Evolutionary conservation across 2,888 invertebrate species (phyloP).

Genomic region (Drosophila glabriapex): DNA sequence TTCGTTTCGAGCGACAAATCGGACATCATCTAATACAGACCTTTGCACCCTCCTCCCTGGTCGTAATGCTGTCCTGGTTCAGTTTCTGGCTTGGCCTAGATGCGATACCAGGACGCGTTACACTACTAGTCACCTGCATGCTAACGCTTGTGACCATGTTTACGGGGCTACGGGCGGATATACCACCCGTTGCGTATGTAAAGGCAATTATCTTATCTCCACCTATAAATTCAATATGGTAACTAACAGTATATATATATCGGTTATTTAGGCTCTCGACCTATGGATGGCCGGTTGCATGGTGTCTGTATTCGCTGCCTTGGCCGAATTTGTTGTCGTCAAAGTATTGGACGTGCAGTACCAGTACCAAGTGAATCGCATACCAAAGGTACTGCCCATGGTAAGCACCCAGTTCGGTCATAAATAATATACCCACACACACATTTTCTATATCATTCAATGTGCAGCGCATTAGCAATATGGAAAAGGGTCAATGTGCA

Average conservation of each 20-base stretch:
- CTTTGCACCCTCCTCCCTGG: constrained; percentile 93
- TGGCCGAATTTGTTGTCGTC: constrained; percentile 93
- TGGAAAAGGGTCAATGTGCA: constrained; percentile 89
- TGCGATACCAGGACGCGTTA: constrained; percentile 93
- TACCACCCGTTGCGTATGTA: constrained; percentile 94
- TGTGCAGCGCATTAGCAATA: constrained; percentile 87
- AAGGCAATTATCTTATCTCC: constrained; percentile 87
- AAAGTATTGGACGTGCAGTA: constrained; percentile 92
- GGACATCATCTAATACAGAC: constrained; percentile 94
- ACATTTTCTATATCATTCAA: constrained; percentile 47
- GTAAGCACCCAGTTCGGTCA: constrained; percentile 69
- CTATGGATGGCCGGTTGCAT: constrained; percentile 96
- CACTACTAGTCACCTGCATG: constrained; percentile 93
- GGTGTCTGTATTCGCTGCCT: constrained; percentile 93
- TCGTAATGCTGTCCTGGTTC: constrained; percentile 94
- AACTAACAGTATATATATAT: constrained; percentile 5
- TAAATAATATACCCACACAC: constrained; percentile 46
- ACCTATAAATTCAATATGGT: background rate
- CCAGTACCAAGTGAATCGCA: constrained; percentile 88
- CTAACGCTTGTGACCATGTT: constrained; percentile 94
- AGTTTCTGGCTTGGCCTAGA: constrained; percentile 94
- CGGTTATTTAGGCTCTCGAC: constrained; percentile 89
- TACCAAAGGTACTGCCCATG: constrained; percentile 85
- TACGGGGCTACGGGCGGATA: constrained; percentile 92
- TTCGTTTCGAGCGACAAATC: constrained; percentile 93